phyloP scores from a whole-genome alignment of 2,113 vertebrate genomes.

The Sisor rabdophorus region DNA sequence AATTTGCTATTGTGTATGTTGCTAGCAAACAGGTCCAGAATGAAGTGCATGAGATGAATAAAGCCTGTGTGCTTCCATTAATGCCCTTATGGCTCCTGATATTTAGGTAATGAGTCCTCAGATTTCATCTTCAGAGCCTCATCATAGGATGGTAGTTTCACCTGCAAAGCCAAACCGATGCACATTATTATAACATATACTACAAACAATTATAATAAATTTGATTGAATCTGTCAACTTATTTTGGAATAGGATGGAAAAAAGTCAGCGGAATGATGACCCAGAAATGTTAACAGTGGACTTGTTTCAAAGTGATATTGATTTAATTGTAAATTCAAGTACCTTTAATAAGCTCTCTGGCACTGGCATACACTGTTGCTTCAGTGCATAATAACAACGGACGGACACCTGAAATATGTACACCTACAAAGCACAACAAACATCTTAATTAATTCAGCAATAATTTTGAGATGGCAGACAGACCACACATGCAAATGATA shows the following conservation, averaged over 20 bases:
- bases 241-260: neutral
- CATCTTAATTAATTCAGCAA: neutral
- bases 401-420: conserved; percentile 40
- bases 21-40: neutral
- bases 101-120: conserved; percentile 65
- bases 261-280: neutral
- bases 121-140: conserved; percentile 70
- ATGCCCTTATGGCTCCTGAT: conserved; percentile 53
- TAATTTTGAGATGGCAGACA: neutral
- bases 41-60: neutral
- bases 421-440: conserved; percentile 33
- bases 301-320: too few species aligned
- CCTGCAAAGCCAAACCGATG: conserved; percentile 53
- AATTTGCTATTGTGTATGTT: neutral
- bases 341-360: conserved; percentile 25
- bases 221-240: neutral
- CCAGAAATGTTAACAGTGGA: neutral
- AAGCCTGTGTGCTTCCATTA: conserved; percentile 5
- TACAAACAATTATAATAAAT: neutral
- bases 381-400: conserved; percentile 36
- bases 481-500: neutral
- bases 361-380: neutral
- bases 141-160: conserved; percentile 70
- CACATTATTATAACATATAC: neutral
- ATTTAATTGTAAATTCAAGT: neutral